A percentile compares a stretch with the other conserved stretches of the same genome.
Evolutionary conservation across 2,888 invertebrate genomes (phyloP).

Genomic region (Nemoura dubitans): DNA sequence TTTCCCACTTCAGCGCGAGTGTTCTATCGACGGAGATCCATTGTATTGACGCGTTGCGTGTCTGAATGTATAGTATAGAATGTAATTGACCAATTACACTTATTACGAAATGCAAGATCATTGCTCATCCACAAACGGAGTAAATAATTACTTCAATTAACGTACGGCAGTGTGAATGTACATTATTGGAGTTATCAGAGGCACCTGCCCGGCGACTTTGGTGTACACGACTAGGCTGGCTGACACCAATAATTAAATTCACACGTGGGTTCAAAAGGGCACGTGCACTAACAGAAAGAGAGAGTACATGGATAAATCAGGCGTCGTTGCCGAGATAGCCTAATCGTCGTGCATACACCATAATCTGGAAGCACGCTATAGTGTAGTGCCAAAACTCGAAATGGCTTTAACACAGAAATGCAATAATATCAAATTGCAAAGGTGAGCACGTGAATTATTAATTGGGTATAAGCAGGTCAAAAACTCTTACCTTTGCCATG

Average conservation of each 20-base stretch:
- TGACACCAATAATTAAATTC: neutral
- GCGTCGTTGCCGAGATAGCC: too few relatives aligned
- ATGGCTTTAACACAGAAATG: neutral
- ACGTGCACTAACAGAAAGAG: neutral
- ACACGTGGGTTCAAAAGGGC: neutral
- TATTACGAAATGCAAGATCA: neutral
- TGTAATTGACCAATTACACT: neutral
- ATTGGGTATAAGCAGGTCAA: neutral
- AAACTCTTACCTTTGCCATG: neutral
- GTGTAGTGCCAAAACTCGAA: neutral
- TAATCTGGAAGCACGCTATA: neutral
- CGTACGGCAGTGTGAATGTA: too few relatives aligned
- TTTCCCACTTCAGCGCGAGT: too few relatives aligned
- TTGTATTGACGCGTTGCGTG: too few relatives aligned
- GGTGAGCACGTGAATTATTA: neutral
- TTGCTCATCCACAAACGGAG: neutral
- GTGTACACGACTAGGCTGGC: neutral
- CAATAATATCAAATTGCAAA: neutral
- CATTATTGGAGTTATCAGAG: too few relatives aligned
- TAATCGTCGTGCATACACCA: too few relatives aligned
- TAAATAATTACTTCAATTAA: neutral
- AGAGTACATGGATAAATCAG: neutral
- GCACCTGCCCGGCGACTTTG: neutral
- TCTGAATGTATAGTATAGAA: too few relatives aligned
- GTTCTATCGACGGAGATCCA: too few relatives aligned